Evolutionary conservation across 2,113 vertebrate genomes (phyloP).

Genomic region (Phylloscopus whistleri): DNA sequence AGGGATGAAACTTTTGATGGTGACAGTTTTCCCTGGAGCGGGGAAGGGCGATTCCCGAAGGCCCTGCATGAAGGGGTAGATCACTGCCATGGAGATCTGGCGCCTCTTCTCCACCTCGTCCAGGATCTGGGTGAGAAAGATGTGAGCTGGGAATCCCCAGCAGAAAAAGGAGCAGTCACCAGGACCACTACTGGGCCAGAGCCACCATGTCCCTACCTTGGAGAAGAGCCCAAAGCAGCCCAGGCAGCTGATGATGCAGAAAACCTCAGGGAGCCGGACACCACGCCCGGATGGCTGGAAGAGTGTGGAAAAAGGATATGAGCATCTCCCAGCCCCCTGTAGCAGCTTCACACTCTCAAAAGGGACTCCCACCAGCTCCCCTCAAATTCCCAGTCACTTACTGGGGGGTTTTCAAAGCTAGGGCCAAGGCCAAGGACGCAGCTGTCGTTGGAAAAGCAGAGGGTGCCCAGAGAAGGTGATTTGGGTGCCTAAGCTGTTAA

Average conservation of each 20-base stretch:
- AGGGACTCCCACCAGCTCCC: not conserved
- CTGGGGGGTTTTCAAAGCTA: not conserved
- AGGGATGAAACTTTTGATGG: constrained; percentile 96
- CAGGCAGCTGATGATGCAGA: constrained; percentile 92
- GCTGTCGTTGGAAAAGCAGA: not conserved
- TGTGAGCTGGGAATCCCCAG: not conserved
- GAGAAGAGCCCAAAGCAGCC: constrained; percentile 96
- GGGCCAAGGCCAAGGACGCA: not conserved
- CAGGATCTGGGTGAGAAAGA: constrained; percentile 78
- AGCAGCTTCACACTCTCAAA: rapidly evolving
- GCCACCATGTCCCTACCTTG: constrained; percentile 71
- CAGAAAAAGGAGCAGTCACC: rapidly evolving
- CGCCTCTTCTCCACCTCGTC: constrained; percentile 95
- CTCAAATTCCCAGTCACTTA: rapidly evolving
- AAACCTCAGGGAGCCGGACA: constrained; percentile 86
- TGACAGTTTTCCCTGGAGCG: constrained; percentile 89
- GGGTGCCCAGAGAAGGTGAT: not conserved
- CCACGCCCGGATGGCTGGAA: constrained; percentile 85
- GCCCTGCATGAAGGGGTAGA: constrained; percentile 98
- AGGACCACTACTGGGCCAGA: not conserved
- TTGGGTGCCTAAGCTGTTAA: not conserved
- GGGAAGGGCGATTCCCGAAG: constrained; percentile 90
- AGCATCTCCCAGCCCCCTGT: not conserved
- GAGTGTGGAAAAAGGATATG: not conserved
- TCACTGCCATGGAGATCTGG: constrained; percentile 91